phyloP scores from a whole-genome alignment of 2,113 vertebrate genomes.

The Perca flavescens region DNA sequence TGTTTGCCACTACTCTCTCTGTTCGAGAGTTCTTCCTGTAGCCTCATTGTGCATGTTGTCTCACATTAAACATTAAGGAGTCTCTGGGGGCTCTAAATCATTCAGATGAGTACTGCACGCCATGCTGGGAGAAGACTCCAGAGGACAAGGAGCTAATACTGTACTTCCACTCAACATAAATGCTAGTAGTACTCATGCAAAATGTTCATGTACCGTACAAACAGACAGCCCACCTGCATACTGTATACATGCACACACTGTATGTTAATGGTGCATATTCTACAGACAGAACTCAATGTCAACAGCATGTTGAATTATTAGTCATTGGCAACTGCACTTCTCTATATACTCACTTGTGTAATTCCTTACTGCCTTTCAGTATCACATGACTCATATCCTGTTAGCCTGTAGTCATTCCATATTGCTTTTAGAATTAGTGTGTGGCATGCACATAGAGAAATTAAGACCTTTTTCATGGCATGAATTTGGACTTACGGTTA shows the following conservation, averaged over 20 bases:
- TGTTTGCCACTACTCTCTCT: not conserved
- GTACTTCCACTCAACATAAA: slow-evolving; percentile 23
- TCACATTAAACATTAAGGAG: slow-evolving; percentile 74
- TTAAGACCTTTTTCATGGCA: not conserved
- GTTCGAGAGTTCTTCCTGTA: slow-evolving; percentile 29
- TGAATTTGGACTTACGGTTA: not conserved
- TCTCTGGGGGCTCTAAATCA: slow-evolving; percentile 69
- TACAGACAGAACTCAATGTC: not conserved
- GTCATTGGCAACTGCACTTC: not conserved
- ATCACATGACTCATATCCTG: not conserved
- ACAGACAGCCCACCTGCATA: not conserved
- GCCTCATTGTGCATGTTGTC: slow-evolving; percentile 58
- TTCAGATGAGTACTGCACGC: slow-evolving; percentile 65
- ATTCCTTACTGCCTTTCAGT: not conserved
- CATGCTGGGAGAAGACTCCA: slow-evolving; percentile 42
- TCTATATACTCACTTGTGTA: not conserved
- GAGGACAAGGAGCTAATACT: slow-evolving; percentile 25
- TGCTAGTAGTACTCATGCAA: not conserved
- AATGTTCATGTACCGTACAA: not conserved
- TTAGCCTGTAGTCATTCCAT: not conserved
- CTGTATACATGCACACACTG: not conserved
- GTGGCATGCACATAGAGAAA: not conserved
- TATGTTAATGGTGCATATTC: not conserved
- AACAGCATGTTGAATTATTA: not conserved
- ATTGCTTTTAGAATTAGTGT: not conserved